Base-by-base conservation (phyloP, 2,113 vertebrate genomes). In the Nymphicus hollandicus region DNA sequence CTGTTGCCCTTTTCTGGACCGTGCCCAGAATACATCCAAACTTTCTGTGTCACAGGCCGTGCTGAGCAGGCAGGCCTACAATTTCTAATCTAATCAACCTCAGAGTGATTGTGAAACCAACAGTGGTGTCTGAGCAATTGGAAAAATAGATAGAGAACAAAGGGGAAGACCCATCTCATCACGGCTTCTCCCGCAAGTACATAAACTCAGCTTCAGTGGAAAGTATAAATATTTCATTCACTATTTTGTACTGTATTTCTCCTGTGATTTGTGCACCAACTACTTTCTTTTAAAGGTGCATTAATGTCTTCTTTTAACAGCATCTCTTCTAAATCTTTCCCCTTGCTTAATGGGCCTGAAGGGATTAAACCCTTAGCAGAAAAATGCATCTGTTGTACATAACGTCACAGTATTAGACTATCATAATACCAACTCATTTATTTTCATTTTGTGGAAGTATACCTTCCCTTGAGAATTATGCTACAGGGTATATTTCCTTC, bases 161-260 rank as follows among this genome's bases (percentile, higher is more conserved):
- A 98, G 94, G 93, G 92, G 95, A 97, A 97, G 96, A 96, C 96
- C 96, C 86, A 88, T 91, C 93, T 93, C 94, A 95, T 95, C 88
- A 92, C 94, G 81, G 89, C 50, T 94, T 96, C 74, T 95, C 95
- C 93, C 95, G 95, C 95, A 81, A 96, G 95, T 96, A 81, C 79
- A 93, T 70, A 70, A 52, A 63, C 74, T 82, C 87, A 85, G 91
- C 94, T 97, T 96, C 96, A 95, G 73, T 95, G 66, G 93, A 97
- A 97, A 91, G 74, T 44, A 97, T 98, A 97, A 98, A 98, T 98
- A 98, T 97, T 98, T 98, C 96, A 98, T 97, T 97, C 93, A 92
- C 91, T 93, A 86, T 97, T 98, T 97, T 97, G 97, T 97, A 95
- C 78, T 95, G 78, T 68, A 95, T 91, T 94, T 87, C 90, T 95